Evolutionary conservation across 64 coral and sea anemone species (phyloP), one percentile per base, ranked within the genome.

Genomic region (Montipora efflorescens): DNA sequence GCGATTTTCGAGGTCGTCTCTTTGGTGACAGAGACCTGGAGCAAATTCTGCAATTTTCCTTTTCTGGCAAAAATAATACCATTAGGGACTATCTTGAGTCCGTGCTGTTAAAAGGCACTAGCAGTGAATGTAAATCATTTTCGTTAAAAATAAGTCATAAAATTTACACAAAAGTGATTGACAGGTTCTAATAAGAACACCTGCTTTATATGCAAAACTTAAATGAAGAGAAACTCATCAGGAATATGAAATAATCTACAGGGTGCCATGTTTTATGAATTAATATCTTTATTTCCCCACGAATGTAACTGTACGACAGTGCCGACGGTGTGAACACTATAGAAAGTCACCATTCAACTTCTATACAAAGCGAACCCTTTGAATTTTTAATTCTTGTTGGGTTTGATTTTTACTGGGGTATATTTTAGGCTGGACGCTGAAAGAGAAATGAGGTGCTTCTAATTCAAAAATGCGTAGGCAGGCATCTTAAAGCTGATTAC

Each of bases 191-290:
- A 45, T 86, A 18, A 50, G 46, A 86, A 51, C 82, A 86, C 46
- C 82, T 86, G 82, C 66, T 22, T 8, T 4, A 21, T 70, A 86
- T 86, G 82, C 66, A 86, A 72, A 86, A 86, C 47, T 86, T 70
- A 28, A 86, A 72, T 22, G 82, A 67, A 67, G 47, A 70, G 64
- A 86, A 49, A 71, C 82, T 66, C 82, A 86, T 86, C 82, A 72
- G 36, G 81, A 71, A 45, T 70, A 71, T 48, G 66, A 47, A 72
- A 86, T 22, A 49, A 48, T 86, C 66, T 50, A 59, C 47, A 45
- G 82, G 82, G 82, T 48, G 82, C 82, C 82, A 71, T 86, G 68
- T 48, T 45, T 71, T 16, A 15, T 22, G n/a, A 86, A 71, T 86
- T 71, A 71, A 71, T 71, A 86, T 86, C 49, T n/a, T 86, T 86